phyloP scores from a whole-genome alignment of 2,113 vertebrate genomes.

The Podarcis cretensis region DNA sequence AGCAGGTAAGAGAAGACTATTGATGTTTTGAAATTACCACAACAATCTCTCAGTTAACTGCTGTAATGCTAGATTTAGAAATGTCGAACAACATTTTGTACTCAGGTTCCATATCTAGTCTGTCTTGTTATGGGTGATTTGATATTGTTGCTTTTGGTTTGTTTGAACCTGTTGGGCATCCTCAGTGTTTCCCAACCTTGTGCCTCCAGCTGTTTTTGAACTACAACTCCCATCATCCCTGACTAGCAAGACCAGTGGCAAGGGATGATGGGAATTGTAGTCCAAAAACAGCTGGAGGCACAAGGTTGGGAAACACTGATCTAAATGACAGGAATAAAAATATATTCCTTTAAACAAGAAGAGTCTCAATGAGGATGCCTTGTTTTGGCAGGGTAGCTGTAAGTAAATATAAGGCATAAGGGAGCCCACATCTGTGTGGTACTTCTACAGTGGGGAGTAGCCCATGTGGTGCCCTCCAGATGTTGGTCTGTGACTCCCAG shows the following conservation, averaged over 20 bases:
- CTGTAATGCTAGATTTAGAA: background rate
- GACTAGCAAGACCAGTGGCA: no score
- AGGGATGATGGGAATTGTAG: no score
- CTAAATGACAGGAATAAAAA: background rate
- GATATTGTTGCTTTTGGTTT: constrained; percentile 44
- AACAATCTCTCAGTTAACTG: constrained; percentile 24
- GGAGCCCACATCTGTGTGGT: background rate
- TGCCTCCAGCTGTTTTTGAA: no score
- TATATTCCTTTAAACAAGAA: background rate
- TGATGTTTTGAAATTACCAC: constrained; percentile 15
- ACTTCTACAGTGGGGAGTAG: no score
- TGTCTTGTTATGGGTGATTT: constrained; percentile 16
- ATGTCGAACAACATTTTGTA: background rate
- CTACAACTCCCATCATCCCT: no score
- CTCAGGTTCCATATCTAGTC: background rate
- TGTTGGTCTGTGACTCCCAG: no score
- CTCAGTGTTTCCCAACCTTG: no score
- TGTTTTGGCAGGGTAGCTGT: background rate
- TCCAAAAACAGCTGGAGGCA: no score
- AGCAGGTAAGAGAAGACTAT: constrained; percentile 81
- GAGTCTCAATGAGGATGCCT: background rate
- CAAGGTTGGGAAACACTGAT: no score
- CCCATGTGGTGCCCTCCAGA: no score
- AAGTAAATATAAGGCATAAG: background rate
- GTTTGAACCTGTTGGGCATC: constrained; percentile 11